Evolutionary conservation across 2,888 invertebrate genomes (phyloP).

Genomic region (Steinernema hermaphroditum): DNA sequence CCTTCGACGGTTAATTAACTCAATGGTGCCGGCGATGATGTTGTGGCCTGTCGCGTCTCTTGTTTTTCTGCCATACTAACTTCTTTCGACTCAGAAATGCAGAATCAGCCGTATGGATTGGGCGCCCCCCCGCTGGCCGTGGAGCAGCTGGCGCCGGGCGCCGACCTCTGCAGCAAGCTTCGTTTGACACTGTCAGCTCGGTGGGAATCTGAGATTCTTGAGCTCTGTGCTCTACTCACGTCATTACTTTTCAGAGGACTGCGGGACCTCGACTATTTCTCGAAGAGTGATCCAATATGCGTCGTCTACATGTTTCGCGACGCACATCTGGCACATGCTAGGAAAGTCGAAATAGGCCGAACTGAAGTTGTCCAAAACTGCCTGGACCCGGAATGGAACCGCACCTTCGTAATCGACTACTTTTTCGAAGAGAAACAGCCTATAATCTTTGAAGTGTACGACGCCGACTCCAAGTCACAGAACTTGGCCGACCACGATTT

Average conservation of each 20-base stretch:
- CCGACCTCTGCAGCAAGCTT: constrained; percentile 17
- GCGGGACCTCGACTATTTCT: constrained; percentile 58
- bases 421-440: constrained; percentile 61
- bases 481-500: constrained; percentile 65
- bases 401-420: constrained; percentile 56
- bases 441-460: constrained; percentile 60
- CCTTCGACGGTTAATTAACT: too few relatives aligned
- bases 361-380: constrained; percentile 61
- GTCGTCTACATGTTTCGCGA: constrained; percentile 45
- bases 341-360: constrained; percentile 50
- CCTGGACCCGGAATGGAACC: constrained; percentile 59
- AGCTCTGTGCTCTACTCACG: too few relatives aligned
- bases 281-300: constrained; percentile 64
- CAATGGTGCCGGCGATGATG: too few relatives aligned
- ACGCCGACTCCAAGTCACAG: constrained; percentile 1
- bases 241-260: constrained; percentile 57
- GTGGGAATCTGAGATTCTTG: not conserved
- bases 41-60: too few relatives aligned
- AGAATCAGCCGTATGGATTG: not conserved
- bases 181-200: not conserved
- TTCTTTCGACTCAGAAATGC: constrained; percentile 6
- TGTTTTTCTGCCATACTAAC: not conserved
- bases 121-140: not conserved
- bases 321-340: not conserved
- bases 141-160: not conserved